Conservation (phyloP, 2,797 vertebrate species). For the Epinephelus awoara region DNA sequence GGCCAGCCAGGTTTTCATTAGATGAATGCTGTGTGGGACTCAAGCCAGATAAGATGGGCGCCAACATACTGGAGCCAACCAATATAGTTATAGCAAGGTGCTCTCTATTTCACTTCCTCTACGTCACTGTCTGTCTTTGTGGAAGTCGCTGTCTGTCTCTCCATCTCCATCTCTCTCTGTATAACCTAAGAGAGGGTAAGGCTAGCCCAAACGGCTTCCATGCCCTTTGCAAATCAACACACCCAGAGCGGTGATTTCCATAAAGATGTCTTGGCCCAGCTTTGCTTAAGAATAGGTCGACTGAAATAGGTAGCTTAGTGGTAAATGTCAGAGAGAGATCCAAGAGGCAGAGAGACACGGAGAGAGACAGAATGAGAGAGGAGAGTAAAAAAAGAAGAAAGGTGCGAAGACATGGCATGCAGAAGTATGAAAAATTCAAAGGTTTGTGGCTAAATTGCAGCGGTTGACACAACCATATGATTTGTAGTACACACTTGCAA, state of each 20-base stretch:
- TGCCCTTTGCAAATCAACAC: slow-evolving; percentile 84
- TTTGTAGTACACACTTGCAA: slow-evolving; percentile 39
- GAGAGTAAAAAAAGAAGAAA: slow-evolving; percentile 44
- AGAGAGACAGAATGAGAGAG: slow-evolving; percentile 55
- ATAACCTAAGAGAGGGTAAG: slow-evolving; percentile 57
- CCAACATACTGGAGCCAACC: slow-evolving; percentile 80
- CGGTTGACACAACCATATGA: slow-evolving; percentile 57
- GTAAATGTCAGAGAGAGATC: slow-evolving; percentile 86
- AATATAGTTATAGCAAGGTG: slow-evolving; percentile 84
- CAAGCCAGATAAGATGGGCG: slow-evolving; percentile 80
- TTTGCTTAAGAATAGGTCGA: slow-evolving; percentile 83
- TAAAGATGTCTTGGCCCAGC: slow-evolving; percentile 81
- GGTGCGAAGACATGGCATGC: slow-evolving; percentile 25
- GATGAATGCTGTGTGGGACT: slow-evolving; percentile 83
- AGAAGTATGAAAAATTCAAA: slow-evolving; percentile 67
- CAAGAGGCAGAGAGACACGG: slow-evolving; percentile 60
- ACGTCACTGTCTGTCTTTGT: slow-evolving; percentile 77
- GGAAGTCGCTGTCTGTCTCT: slow-evolving; percentile 65
- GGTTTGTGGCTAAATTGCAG: slow-evolving; percentile 54
- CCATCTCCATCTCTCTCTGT: slow-evolving; percentile 46
- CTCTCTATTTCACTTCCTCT: slow-evolving; percentile 81
- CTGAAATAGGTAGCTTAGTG: slow-evolving; percentile 84
- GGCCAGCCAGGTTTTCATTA: slow-evolving; percentile 85
- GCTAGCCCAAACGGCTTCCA: slow-evolving; percentile 50
- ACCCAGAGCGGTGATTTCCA: slow-evolving; percentile 79